These are phyloP conservation scores for Aleiodes alternator DNA, from an alignment of 2,888 invertebrate genomes.

Conservation along the genomic window DNA sequence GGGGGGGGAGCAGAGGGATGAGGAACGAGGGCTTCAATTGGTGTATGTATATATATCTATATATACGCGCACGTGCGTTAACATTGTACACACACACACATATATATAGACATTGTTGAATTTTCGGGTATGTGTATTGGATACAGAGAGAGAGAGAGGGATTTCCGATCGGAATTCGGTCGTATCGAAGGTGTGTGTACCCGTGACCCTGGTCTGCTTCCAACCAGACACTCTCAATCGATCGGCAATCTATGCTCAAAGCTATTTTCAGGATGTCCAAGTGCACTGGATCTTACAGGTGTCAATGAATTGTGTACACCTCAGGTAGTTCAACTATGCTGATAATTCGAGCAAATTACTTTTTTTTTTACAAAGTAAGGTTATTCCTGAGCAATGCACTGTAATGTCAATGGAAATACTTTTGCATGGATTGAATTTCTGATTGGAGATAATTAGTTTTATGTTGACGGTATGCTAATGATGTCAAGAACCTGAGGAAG, in stretches of 20 bases:
- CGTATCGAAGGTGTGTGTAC: slow-evolving; percentile 48
- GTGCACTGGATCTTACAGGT: neutral
- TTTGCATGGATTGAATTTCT: no score
- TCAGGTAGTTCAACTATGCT: neutral
- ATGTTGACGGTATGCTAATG: no score
- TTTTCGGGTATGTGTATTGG: slow-evolving; percentile 32
- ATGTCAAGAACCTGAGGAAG: no score
- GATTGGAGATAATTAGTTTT: no score
- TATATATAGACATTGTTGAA: slow-evolving; percentile 16
- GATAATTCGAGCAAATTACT: no score
- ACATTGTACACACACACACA: slow-evolving; percentile 47
- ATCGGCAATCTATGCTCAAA: slow-evolving; percentile 12
- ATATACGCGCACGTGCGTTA: slow-evolving; percentile 44
- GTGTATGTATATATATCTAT: slow-evolving; percentile 37
- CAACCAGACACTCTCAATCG: slow-evolving; percentile 25
- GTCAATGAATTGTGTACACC: neutral
- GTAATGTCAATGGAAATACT: no score
- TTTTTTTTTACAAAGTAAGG: no score
- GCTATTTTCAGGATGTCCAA: slow-evolving; percentile 11
- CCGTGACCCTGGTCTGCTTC: slow-evolving; percentile 49
- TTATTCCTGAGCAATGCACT: no score
- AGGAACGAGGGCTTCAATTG: neutral
- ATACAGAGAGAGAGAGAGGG: slow-evolving; percentile 39
- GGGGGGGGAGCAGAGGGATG: no score
- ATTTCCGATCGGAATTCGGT: slow-evolving; percentile 55